phyloP scores from a whole-genome alignment of 2,113 vertebrate genomes.

The Pomatostomus ruficeps region DNA sequence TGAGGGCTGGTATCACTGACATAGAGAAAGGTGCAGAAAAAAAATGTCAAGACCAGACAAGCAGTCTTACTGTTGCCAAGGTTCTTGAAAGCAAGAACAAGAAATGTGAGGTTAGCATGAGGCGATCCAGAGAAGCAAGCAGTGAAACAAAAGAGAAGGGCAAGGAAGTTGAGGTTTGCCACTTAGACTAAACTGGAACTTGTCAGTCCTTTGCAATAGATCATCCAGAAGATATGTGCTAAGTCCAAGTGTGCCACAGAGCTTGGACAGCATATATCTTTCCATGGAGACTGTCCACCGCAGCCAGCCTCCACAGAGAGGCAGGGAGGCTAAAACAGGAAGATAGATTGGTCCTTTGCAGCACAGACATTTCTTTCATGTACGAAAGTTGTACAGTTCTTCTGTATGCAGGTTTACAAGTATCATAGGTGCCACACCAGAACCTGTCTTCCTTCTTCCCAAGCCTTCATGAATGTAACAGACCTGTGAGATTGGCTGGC shows the following conservation, averaged over 20 bases:
- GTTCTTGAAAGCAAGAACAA: neutral
- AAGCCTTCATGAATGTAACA: neutral
- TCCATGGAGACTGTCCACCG: neutral
- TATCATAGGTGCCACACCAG: neutral
- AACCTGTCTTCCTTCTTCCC: neutral
- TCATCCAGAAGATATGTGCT: neutral
- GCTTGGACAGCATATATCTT: neutral
- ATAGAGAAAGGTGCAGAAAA: conserved; percentile 4
- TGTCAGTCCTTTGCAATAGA: neutral
- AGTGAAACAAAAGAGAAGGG: neutral
- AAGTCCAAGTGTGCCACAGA: neutral
- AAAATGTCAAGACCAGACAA: conserved; percentile 27
- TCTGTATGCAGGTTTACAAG: neutral
- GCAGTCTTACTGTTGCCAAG: conserved; percentile 25
- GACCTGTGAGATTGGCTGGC: neutral
- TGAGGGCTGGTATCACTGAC: conserved; percentile 45
- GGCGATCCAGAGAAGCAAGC: neutral
- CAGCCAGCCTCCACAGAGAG: neutral
- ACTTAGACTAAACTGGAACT: neutral
- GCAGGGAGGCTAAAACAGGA: neutral
- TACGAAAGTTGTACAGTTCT: neutral
- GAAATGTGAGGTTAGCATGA: neutral
- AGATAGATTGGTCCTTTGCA: neutral
- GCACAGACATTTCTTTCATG: neutral
- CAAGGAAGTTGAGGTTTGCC: neutral